Base-by-base conservation (phyloP, 2,888 invertebrate species). In the Agonopterix alstromeriana region DNA sequence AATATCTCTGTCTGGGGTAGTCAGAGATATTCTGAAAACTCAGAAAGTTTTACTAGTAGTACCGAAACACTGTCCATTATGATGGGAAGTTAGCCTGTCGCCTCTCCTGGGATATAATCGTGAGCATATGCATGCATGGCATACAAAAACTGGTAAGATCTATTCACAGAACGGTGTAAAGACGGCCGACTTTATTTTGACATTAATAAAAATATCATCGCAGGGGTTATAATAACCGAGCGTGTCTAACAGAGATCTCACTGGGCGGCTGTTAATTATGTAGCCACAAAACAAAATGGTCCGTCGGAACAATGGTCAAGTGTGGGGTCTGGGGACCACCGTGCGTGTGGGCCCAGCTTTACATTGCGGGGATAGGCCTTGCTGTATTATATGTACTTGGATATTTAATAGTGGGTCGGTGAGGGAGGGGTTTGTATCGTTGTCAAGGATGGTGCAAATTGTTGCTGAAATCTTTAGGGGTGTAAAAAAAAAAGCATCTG, bases 161-260 rank as follows among this genome's bases (percentile, higher is more conserved):
- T 17, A 3, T 55, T 59, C 70, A 63, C 73, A 49, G 48, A 47
- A 48, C 80, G 68, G 83, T 82, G 81, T 82, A 66, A 81, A 54
- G 43, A 62, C 48, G 55, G 63, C 64, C 71, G 65, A 73, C 63
- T 82, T 82, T 85, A 86, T 87, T 86, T 86, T 86, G 87, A 87
- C 84, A 86, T 85, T 86, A 87, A 86, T 87, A 87, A 86, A 87
- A 87, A 86, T 86, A 87, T 86, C 86, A 87, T 86, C 85, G 77
- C 78, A 67, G 77, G 77, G 82, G 80, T 83, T 84, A 87, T 87
- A 82, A 86, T 77, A 80, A 78, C 66, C 74, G 83, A 88, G 86
- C 86, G 87, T 87, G 87, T 85, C 85, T 85, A 88, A 87, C 82
- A 74, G 73, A 82, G 78, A 77, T 82, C 85, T 78, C 82, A 78